phyloP scores from a whole-genome alignment of 2,113 vertebrate genomes.

The Ariopsis seemanni region DNA sequence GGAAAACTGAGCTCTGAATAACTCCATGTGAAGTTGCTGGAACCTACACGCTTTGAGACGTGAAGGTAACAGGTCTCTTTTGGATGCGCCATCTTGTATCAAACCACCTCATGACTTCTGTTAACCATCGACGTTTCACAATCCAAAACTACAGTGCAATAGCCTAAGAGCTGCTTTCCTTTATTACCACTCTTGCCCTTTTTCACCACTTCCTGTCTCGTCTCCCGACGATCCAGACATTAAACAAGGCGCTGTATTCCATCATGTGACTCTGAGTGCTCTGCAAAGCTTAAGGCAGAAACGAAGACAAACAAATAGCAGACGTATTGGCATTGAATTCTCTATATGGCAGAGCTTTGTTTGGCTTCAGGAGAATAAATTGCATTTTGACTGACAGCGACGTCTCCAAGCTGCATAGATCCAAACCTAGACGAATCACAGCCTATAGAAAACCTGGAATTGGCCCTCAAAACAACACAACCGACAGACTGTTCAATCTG shows the following conservation, averaged over 20 bases:
- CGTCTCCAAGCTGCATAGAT: slow-evolving; percentile 10
- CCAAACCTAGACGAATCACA: neutral
- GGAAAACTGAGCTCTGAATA: neutral
- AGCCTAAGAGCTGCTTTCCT: slow-evolving; percentile 18
- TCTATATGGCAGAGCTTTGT: slow-evolving; percentile 43
- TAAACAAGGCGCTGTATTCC: slow-evolving; percentile 42
- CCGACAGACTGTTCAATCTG: neutral
- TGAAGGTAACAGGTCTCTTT: neutral
- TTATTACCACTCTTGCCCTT: slow-evolving; percentile 36
- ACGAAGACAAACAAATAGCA: slow-evolving; percentile 48
- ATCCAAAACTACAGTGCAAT: neutral
- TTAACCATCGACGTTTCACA: neutral
- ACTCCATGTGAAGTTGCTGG: neutral
- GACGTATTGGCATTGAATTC: slow-evolving; percentile 45
- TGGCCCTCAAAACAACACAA: neutral
- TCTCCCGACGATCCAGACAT: slow-evolving; percentile 33
- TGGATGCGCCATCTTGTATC: neutral
- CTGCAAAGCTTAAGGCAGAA: slow-evolving; percentile 25
- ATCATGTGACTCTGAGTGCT: slow-evolving; percentile 34
- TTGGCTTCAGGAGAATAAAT: slow-evolving; percentile 46
- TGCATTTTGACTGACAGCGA: slow-evolving; percentile 44
- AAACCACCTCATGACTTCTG: neutral
- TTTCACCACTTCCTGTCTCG: slow-evolving; percentile 34
- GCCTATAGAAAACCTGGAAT: neutral
- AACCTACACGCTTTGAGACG: neutral